phyloP scores from a whole-genome alignment of 2,888 invertebrate genomes.

The Aleiodes leptofemur region DNA sequence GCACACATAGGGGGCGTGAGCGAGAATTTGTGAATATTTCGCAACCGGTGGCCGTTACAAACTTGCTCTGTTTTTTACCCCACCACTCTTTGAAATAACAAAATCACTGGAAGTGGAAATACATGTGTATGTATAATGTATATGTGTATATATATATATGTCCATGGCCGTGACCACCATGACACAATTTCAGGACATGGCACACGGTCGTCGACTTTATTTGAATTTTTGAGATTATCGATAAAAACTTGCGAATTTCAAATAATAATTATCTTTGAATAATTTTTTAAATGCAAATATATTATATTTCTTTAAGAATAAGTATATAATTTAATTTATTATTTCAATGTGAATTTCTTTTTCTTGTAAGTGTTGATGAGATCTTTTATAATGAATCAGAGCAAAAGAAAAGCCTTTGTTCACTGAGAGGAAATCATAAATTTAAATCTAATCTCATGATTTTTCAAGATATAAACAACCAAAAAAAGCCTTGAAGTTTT shows the following conservation, averaged over 20 bases:
- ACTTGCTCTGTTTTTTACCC: slow-evolving; percentile 25
- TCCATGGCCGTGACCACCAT: slow-evolving; percentile 52
- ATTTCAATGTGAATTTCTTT: background rate
- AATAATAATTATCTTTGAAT: background rate
- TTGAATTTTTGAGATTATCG: background rate
- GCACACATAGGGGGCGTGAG: slow-evolving; percentile 16
- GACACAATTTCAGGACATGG: slow-evolving; percentile 27
- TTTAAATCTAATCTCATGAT: slow-evolving; percentile 10
- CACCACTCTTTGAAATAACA: slow-evolving; percentile 27
- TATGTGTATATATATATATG: slow-evolving; percentile 33
- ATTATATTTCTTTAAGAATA: background rate
- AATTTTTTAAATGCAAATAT: background rate
- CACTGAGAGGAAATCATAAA: slow-evolving; percentile 23
- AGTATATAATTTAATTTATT: slow-evolving; percentile 7
- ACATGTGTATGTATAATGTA: slow-evolving; percentile 6
- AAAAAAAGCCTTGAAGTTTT: slow-evolving; percentile 5
- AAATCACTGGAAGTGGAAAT: slow-evolving; percentile 33
- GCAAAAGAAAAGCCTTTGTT: slow-evolving; percentile 31
- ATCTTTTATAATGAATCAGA: background rate
- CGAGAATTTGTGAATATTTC: slow-evolving; percentile 33
- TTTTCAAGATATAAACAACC: slow-evolving; percentile 11
- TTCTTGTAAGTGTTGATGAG: slow-evolving; percentile 5
- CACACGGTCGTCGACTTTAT: slow-evolving; percentile 40
- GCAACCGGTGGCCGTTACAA: slow-evolving; percentile 41
- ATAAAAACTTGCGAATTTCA: background rate